These are phyloP conservation scores for Coptodon rendalli DNA, from an alignment of 2,113 vertebrate species.

Conservation along the genomic window DNA sequence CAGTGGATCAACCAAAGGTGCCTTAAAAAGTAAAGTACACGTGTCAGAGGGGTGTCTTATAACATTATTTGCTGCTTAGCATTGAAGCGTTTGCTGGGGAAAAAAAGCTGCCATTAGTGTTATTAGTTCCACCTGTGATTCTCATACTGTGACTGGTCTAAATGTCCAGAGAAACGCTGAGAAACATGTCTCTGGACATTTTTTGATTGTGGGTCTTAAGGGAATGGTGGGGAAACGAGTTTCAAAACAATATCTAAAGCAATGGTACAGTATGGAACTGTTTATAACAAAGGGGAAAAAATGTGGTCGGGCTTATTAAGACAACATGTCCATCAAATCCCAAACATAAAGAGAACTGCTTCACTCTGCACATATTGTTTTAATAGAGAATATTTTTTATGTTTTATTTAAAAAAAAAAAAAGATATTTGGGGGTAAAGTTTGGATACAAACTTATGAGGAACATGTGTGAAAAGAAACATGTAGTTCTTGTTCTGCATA, in stretches of 20 bases:
- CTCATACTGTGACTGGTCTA: neutral
- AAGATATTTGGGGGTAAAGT: neutral
- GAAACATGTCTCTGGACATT: neutral
- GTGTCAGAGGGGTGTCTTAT: slow-evolving; percentile 11
- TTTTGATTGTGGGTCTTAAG: neutral
- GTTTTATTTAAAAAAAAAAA: neutral
- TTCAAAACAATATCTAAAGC: neutral
- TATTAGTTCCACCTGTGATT: slow-evolving; percentile 35
- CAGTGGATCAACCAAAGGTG: neutral
- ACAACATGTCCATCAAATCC: neutral
- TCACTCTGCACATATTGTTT: neutral
- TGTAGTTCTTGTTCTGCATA: neutral
- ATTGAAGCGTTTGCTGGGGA: neutral
- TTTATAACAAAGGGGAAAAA: neutral
- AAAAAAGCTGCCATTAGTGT: neutral
- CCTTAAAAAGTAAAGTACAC: slow-evolving; percentile 28
- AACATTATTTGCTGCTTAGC: neutral
- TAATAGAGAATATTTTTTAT: neutral
- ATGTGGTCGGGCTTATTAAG: neutral
- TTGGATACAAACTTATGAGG: neutral
- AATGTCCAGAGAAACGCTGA: neutral
- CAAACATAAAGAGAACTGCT: neutral
- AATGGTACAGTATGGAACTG: neutral
- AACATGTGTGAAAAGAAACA: slow-evolving; percentile 2
- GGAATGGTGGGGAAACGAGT: neutral